These are phyloP conservation scores for Paramormyrops hopkinsi DNA, from an alignment of 2,797 vertebrate species.

Conservation along the genomic window DNA sequence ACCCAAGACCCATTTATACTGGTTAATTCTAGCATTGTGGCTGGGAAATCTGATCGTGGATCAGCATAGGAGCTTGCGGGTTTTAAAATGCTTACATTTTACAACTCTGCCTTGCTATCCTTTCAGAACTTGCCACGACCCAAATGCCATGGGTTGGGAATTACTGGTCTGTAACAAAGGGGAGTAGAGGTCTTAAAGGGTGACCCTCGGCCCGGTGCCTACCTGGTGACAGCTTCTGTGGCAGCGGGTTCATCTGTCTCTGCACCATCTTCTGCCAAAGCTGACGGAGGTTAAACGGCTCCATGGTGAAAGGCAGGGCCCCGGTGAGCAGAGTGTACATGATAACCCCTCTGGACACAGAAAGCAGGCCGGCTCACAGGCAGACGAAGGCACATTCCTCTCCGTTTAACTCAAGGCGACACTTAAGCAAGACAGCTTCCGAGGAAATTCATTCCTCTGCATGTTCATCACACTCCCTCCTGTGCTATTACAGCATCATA, in stretches of 20 bases:
- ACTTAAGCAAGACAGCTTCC: background rate
- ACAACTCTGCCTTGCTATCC: background rate
- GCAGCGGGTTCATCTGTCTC: conserved; percentile 96
- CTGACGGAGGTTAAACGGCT: conserved; percentile 89
- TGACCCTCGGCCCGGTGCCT: conserved; percentile 21
- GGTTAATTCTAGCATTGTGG: background rate
- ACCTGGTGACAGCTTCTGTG: conserved; percentile 86
- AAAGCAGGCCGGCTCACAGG: background rate
- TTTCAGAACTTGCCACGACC: background rate
- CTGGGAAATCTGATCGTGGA: background rate
- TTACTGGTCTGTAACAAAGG: background rate
- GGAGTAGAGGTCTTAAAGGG: background rate
- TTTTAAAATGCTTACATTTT: background rate
- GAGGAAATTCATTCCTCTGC: background rate
- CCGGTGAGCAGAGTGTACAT: conserved; percentile 97
- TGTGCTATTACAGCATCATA: background rate
- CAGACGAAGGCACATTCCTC: background rate
- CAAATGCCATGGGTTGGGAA: background rate
- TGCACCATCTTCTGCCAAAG: conserved; percentile 97
- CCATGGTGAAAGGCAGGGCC: conserved; percentile 88
- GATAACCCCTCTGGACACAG: conserved; percentile 79
- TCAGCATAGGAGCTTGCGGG: background rate
- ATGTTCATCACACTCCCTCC: background rate
- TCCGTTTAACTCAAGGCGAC: background rate
- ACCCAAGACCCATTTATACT: background rate